These are phyloP conservation scores for Parthenolecanium corni DNA, from an alignment of 2,888 invertebrate genomes.

Conservation along the genomic window DNA sequence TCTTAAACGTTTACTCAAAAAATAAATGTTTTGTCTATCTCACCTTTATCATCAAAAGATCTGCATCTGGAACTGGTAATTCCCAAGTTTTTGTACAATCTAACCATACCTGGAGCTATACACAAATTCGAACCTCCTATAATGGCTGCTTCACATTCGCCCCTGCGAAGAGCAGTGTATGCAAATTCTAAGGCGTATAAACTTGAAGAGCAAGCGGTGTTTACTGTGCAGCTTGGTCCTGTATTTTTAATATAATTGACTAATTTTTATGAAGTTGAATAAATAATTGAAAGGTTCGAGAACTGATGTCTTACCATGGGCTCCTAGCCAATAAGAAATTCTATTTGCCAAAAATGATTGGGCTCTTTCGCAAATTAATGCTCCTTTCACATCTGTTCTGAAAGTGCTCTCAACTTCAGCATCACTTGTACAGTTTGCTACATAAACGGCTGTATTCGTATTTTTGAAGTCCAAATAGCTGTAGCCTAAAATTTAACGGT, in stretches of 20 bases:
- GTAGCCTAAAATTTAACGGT: slow-evolving; percentile 36
- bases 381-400: slow-evolving; percentile 51
- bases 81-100: slow-evolving; percentile 45
- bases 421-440: slow-evolving; percentile 41
- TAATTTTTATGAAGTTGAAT: neutral
- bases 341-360: slow-evolving; percentile 78
- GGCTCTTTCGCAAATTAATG: slow-evolving; percentile 66
- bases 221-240: slow-evolving; percentile 49
- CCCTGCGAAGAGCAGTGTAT: slow-evolving; percentile 38
- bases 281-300: slow-evolving; percentile 5
- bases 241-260: too few species aligned
- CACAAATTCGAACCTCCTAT: slow-evolving; percentile 48
- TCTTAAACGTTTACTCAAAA: too few species aligned
- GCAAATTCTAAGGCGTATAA: slow-evolving; percentile 48
- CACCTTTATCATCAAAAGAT: slow-evolving; percentile 43
- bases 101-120: slow-evolving; percentile 47
- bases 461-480: slow-evolving; percentile 41
- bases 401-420: slow-evolving; percentile 57
- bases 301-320: slow-evolving; percentile 58
- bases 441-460: slow-evolving; percentile 40
- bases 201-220: slow-evolving; percentile 55
- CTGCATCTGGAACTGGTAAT: slow-evolving; percentile 46
- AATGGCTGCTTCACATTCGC: slow-evolving; percentile 45
- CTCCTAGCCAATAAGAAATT: slow-evolving; percentile 74
- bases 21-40: neutral